A percentile compares a stretch with the other conserved stretches of the same genome.
Conservation (phyloP, 2,113 vertebrate species). For the Caloenas nicobarica region DNA sequence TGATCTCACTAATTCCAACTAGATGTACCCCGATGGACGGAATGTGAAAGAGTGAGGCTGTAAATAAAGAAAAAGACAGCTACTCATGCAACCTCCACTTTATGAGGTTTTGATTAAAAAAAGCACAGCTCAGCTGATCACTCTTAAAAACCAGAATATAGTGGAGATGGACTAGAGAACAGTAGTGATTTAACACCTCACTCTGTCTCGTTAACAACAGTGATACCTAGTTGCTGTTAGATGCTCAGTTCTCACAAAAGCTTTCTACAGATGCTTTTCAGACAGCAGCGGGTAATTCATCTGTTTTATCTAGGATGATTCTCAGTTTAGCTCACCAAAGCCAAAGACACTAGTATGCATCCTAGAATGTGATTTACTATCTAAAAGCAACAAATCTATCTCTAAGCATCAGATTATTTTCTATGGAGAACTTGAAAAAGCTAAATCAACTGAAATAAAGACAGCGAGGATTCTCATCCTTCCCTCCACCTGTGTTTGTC, state of each 20-base stretch:
- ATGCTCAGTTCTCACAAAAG: not conserved
- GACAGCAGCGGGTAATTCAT: not conserved
- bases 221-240: not conserved
- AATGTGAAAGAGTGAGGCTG: not conserved
- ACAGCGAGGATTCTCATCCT: not conserved
- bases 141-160: not conserved
- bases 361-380: not conserved
- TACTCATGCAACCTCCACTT: not conserved
- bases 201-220: not conserved
- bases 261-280: not conserved
- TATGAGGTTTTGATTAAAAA: not conserved
- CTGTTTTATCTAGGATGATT: not conserved
- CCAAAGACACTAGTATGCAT: not conserved
- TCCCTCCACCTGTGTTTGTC: not conserved
- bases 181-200: not conserved
- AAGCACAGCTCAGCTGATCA: not conserved
- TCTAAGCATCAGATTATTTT: constrained; percentile 12
- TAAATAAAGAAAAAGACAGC: not conserved
- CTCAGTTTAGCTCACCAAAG: not conserved
- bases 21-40: not conserved
- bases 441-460: not conserved
- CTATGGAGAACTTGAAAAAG: not conserved
- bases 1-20: not conserved
- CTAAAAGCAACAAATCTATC: not conserved
- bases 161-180: not conserved